Percentiles rank a stretch among this genome's conserved stretches.
These are phyloP conservation scores for Mixornis gularis DNA, from an alignment of 2,113 vertebrate genomes.

Conservation along the genomic window DNA sequence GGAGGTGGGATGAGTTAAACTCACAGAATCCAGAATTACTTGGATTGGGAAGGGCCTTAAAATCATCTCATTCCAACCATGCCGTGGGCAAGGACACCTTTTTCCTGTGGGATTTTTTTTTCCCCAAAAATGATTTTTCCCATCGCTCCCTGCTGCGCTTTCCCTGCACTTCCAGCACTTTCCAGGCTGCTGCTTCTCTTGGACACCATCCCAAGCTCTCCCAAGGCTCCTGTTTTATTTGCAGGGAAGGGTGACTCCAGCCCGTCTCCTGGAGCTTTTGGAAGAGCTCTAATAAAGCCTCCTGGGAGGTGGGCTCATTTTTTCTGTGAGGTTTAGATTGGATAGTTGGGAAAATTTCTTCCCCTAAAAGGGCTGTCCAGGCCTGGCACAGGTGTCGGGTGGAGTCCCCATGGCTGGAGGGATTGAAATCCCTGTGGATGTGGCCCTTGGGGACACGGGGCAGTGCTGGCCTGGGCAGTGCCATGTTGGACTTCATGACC, in stretches of 20 bases:
- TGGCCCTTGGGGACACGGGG: too few species aligned
- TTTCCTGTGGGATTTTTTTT: not conserved
- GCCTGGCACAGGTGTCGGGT: too few species aligned
- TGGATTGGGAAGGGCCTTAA: not conserved
- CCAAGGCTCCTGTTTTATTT: not conserved
- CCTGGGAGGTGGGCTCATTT: not conserved
- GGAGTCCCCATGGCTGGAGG: too few species aligned
- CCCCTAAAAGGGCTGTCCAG: too few species aligned
- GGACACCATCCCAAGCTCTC: not conserved
- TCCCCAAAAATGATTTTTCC: not conserved
- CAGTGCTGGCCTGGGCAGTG: too few species aligned
- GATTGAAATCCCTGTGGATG: too few species aligned
- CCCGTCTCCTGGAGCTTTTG: not conserved
- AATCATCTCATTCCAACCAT: rapidly evolving
- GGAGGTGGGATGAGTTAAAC: not conserved
- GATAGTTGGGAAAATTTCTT: too few species aligned
- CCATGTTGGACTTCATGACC: too few species aligned
- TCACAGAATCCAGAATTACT: not conserved
- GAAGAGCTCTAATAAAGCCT: not conserved
- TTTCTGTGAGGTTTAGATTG: not conserved
- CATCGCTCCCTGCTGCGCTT: not conserved
- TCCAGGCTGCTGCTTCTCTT: not conserved
- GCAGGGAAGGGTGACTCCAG: not conserved
- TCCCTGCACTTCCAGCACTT: not conserved
- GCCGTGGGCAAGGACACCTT: not conserved